A percentile compares a stretch with the other conserved stretches of the same genome.
These are phyloP conservation scores for Dorcus hopei DNA, from an alignment of 2,888 invertebrate genomes.

Conservation along the genomic window DNA sequence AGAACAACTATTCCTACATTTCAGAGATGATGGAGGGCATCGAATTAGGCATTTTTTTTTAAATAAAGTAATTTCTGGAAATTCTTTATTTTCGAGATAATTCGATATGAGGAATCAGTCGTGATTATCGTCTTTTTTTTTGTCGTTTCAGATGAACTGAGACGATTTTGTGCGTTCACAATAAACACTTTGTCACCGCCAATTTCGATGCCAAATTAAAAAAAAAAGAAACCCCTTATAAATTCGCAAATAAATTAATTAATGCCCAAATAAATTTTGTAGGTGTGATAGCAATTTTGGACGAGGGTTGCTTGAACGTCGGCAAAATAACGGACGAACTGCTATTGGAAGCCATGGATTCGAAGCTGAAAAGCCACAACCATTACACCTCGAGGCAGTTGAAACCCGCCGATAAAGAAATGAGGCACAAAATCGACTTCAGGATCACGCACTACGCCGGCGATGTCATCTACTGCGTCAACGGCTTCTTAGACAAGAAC, in stretches of 20 bases:
- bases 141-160: no score
- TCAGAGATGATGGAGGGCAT: no score
- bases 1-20: no score
- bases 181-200: no score
- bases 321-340: slow-evolving; percentile 85
- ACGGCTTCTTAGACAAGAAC: slow-evolving; percentile 96
- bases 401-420: slow-evolving; percentile 76
- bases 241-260: background rate
- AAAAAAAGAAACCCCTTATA: background rate
- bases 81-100: no score
- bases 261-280: background rate
- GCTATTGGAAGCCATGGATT: slow-evolving; percentile 90
- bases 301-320: slow-evolving; percentile 95
- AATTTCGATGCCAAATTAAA: no score
- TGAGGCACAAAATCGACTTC: slow-evolving; percentile 76
- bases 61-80: no score
- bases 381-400: slow-evolving; percentile 88
- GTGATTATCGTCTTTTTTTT: no score
- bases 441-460: slow-evolving; percentile 94
- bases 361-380: slow-evolving; percentile 77
- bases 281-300: slow-evolving; percentile 78
- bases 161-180: no score
- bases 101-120: no score
- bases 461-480: slow-evolving; percentile 87
- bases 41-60: no score